Evolutionary conservation across 1,140 invertebrate genomes (phyloP), one percentile per base, ranked within the genome.

Genomic region (Eulimnadia texana): DNA sequence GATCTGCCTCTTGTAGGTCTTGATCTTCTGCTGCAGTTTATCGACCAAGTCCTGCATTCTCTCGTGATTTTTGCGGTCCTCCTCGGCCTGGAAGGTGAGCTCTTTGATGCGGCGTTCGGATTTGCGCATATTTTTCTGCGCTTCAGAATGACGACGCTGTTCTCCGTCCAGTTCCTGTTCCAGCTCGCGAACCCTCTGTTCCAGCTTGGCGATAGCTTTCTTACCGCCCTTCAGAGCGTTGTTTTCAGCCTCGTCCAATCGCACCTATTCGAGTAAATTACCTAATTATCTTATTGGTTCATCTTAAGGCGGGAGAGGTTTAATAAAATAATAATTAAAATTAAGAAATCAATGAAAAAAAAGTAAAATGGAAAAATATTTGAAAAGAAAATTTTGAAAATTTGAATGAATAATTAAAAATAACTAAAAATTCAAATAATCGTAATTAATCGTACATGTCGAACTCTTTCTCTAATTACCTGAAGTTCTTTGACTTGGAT

Each of bases 21-120:
- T 97, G 81, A 98, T 96, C 83, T 98, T 99, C 77, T 93, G 88
- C 81, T 98, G 93, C 58, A 98, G 84, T 83, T 97, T 98, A 79
- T 98, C 95, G 67, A 97, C 92, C 66, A 98, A 82, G 78, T 97
- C 93, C 77, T 96, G 92, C 83, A 96, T 91, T 71, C 92, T 86
- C 73, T 96, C 91, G 77, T 95, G 91, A 79, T 94, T 95, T 83
- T 97, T 97, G 74, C 90, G 86, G 77, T 97, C 93, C 73, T 98
- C 93, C 69, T 97, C 93, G 61, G 87, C 86, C 70, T 78, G 77
- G 89, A 98, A 98, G 78, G 88, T 90, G 67, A 93, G 78, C 73
- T 93, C 90, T 81, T 93, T 92, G 75, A 96, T 86, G 73, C 92
- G 90, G 68, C 93, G 88, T 75, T 97, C 92, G 65, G 89, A 87